These are phyloP conservation scores for Coranthus polyacanthus DNA, from an alignment of 2,797 vertebrate species.

Conservation along the genomic window DNA sequence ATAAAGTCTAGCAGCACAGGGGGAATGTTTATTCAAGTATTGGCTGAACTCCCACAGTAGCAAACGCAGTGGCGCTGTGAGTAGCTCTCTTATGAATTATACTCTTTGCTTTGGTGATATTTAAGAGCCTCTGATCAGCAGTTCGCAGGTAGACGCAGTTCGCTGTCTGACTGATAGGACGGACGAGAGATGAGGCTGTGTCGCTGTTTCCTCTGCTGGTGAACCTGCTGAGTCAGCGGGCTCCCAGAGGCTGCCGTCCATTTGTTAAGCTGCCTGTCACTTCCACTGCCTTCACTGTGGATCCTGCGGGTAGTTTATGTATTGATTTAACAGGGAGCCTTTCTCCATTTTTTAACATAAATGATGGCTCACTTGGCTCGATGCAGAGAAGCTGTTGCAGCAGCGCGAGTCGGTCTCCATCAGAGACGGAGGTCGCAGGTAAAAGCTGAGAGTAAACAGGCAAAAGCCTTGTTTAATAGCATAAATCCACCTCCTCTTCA, in stretches of 20 bases:
- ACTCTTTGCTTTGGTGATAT: slow-evolving; percentile 76
- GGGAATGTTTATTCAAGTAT: slow-evolving; percentile 59
- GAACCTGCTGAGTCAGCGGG: slow-evolving; percentile 77
- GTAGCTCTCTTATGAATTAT: slow-evolving; percentile 70
- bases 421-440: slow-evolving; percentile 54
- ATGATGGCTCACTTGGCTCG: slow-evolving; percentile 78
- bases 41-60: slow-evolving; percentile 55
- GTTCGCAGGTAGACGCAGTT: slow-evolving; percentile 66
- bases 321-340: slow-evolving; percentile 83
- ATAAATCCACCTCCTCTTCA: slow-evolving; percentile 40
- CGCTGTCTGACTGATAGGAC: slow-evolving; percentile 60
- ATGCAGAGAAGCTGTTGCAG: too few species aligned
- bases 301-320: slow-evolving; percentile 82
- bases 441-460: slow-evolving; percentile 17
- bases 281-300: slow-evolving; percentile 73
- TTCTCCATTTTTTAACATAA: slow-evolving; percentile 81
- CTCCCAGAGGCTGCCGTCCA: slow-evolving; percentile 67
- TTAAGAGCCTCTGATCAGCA: slow-evolving; percentile 79
- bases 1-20: slow-evolving; percentile 29
- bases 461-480: slow-evolving; percentile 20
- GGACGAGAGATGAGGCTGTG: slow-evolving; percentile 21
- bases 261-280: slow-evolving; percentile 82
- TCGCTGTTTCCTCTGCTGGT: slow-evolving; percentile 37
- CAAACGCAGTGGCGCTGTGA: slow-evolving; percentile 5
- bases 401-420: slow-evolving; percentile 38